phyloP scores from a whole-genome alignment of 2,797 vertebrate genomes.

The Enteromius trimaculatus region DNA sequence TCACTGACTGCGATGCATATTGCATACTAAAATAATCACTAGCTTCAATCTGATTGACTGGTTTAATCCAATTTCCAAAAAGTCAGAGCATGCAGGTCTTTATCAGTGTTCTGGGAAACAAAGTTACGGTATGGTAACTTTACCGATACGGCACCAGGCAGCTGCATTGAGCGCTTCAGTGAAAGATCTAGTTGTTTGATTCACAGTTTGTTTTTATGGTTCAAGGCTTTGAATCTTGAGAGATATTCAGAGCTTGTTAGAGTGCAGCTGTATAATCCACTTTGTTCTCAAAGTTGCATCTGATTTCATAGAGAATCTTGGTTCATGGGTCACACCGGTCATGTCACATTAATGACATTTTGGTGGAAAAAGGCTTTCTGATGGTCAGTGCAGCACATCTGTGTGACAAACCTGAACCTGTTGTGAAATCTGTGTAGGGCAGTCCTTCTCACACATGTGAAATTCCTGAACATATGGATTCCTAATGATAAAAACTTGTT shows the following conservation, averaged over 20 bases:
- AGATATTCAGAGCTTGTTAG: not conserved
- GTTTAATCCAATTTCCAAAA: slow-evolving; percentile 15
- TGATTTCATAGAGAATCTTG: not conserved
- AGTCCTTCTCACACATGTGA: not conserved
- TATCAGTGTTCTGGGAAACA: slow-evolving; percentile 19
- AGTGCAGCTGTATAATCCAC: not conserved
- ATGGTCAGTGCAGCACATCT: not conserved
- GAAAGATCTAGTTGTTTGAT: slow-evolving; percentile 9
- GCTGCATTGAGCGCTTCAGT: not conserved
- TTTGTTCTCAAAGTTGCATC: not conserved
- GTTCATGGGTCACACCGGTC: not conserved
- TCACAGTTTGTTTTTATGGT: not conserved
- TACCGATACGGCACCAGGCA: not conserved
- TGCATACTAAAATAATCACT: not conserved
- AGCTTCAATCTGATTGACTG: slow-evolving; percentile 4
- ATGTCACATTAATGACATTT: not conserved
- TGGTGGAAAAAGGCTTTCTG: not conserved
- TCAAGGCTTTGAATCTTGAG: slow-evolving; percentile 12
- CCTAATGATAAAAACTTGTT: no score
- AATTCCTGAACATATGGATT: not conserved
- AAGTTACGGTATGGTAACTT: not conserved
- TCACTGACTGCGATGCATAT: slow-evolving; percentile 1
- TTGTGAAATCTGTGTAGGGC: not conserved
- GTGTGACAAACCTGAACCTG: not conserved
- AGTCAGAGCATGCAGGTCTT: not conserved